Conservation (phyloP, 2,797 vertebrate species). For the Babyrousa celebensis region DNA sequence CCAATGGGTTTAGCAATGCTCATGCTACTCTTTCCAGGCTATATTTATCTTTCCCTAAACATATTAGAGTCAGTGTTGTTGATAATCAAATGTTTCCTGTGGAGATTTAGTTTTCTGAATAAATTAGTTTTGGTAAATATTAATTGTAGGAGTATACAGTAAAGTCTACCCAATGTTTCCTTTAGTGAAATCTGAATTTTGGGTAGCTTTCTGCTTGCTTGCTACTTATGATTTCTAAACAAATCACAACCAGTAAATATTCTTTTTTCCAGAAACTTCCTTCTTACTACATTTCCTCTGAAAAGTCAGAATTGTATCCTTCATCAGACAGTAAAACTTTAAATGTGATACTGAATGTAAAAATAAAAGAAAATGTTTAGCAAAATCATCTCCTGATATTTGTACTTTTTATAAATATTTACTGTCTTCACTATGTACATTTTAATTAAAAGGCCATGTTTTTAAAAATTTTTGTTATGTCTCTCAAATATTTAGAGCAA, state of each 20-base stretch:
- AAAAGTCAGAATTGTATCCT: background rate
- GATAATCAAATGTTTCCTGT: conserved; percentile 69
- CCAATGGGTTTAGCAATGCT: background rate
- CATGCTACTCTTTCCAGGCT: conserved; percentile 24
- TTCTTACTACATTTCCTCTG: background rate
- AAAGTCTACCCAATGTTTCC: background rate
- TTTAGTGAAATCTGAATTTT: conserved; percentile 35
- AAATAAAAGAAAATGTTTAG: conserved; percentile 20
- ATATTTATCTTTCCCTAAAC: conserved; percentile 66
- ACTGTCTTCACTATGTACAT: background rate
- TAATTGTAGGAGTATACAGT: conserved; percentile 44
- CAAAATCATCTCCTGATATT: background rate
- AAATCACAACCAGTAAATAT: background rate
- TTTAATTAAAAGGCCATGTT: conserved; percentile 18
- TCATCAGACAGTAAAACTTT: background rate
- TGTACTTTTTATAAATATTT: background rate
- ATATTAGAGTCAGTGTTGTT: background rate
- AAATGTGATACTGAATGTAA: background rate
- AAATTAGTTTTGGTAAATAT: conserved; percentile 62
- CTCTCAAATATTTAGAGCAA: background rate
- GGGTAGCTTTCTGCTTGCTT: background rate
- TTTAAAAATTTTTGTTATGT: background rate
- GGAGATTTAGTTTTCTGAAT: conserved; percentile 74
- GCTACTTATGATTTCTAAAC: background rate
- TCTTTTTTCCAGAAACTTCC: background rate